Conservation (phyloP, 1,140 invertebrate species). For the Cryptotermes secundus region DNA sequence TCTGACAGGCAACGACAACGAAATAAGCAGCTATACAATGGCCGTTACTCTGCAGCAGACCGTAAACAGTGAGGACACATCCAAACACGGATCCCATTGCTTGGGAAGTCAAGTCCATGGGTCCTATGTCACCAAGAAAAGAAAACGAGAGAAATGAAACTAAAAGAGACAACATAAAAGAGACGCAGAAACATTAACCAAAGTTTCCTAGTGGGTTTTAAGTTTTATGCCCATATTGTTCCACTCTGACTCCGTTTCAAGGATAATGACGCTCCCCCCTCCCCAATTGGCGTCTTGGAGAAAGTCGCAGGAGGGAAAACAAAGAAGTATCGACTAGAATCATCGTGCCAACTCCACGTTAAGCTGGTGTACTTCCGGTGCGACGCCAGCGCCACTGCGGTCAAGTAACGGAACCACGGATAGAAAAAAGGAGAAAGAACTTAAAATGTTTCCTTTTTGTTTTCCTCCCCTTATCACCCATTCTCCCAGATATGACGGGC, state of each 20-base stretch:
- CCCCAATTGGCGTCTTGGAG: not conserved
- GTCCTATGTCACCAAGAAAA: no score
- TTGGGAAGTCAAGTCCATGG: conserved; percentile 8
- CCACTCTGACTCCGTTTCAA: conserved; percentile 9
- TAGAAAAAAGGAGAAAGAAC: conserved; percentile 11
- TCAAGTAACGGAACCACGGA: conserved; percentile 30
- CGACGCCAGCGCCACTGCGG: conserved; percentile 30
- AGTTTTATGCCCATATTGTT: conserved; percentile 19
- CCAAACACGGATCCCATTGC: not conserved
- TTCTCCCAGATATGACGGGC: not conserved
- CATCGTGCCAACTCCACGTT: conserved; percentile 28
- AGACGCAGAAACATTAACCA: not conserved
- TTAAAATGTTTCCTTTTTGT: conserved; percentile 10
- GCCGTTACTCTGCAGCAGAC: no score
- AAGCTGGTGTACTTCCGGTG: conserved; percentile 23
- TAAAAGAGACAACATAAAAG: not conserved
- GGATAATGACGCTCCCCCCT: not conserved
- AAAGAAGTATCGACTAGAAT: conserved; percentile 28
- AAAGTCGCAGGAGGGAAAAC: conserved; percentile 4
- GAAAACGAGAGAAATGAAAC: not conserved
- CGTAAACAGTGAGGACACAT: not conserved
- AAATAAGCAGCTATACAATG: no score
- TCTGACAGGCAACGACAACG: no score
- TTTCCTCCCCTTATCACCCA: conserved; percentile 2
- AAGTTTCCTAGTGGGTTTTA: not conserved